Conservation (phyloP, 2,797 vertebrate species). For the Todus mexicanus region DNA sequence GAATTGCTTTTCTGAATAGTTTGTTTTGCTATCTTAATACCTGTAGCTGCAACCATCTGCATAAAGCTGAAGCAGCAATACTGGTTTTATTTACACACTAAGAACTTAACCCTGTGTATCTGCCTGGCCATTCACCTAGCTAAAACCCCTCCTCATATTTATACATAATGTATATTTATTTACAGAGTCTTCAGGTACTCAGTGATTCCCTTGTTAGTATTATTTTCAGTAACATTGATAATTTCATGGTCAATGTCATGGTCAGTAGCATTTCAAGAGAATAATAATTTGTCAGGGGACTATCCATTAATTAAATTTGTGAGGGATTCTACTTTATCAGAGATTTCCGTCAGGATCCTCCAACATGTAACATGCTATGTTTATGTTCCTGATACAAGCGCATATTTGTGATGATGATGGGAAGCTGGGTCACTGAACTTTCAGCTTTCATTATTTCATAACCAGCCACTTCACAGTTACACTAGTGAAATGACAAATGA, state of each 20-base stretch:
- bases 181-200: not conserved
- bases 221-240: not conserved
- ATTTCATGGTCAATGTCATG: not conserved
- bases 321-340: not conserved
- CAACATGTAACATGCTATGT: not conserved
- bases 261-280: not conserved
- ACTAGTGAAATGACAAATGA: not conserved
- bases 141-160: not conserved
- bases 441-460: not conserved
- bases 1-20: not conserved
- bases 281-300: not conserved
- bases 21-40: not conserved
- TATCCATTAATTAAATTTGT: not conserved
- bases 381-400: not conserved
- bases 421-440: not conserved
- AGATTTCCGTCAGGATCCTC: not conserved
- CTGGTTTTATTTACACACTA: not conserved
- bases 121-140: not conserved
- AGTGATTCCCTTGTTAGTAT: not conserved
- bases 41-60: not conserved
- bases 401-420: not conserved
- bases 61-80: not conserved
- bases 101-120: not conserved
- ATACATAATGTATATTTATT: rapidly evolving
- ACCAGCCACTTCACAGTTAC: not conserved